Evolutionary conservation across 2,113 vertebrate genomes (phyloP), one percentile per base, ranked within the genome.

Genomic region (Seriola rivoliana): DNA sequence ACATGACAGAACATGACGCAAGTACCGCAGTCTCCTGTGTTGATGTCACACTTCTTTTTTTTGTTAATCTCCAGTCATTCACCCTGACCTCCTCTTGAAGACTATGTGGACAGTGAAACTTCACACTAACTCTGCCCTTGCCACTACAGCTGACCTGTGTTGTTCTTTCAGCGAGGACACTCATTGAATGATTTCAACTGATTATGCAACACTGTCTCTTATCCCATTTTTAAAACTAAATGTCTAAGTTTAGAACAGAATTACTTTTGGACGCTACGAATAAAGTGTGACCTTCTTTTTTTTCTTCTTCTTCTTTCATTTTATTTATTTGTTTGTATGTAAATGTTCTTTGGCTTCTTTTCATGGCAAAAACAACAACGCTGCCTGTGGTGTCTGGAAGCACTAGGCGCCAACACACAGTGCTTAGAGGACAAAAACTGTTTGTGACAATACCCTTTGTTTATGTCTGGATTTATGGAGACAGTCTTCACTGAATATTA

Each of bases 381-480:
- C 40, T 42, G 34, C 57, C 23, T 44, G 42, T 25, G 32, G 42
- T 19, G 70, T 36, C 55, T 68, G 63, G 44, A 68, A 75, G 71
- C 64, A 25, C 42, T 58, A 3, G 70, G 59, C 59, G 42, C 11
- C 57, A 42, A 64, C 59, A 52, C 68, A 21, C 67, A 40, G 12
- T 6, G 13, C 29, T 36, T 29, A 16, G 68, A 64, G 68, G 42
- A 48, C 50, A 63, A 69, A 66, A 60, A 52, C n/a, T 6, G 12
- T 69, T 42, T 68, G 14, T 54, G 57, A 63, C 36, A 75, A 75
- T 44, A 44, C 36, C 46, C 36, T 36, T 81, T 81, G 36, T 70
- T 70, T 75, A 23, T 55, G 36, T 46, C 57, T 62, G 19, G 23
- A 62, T 75, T 75, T 14, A 46, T 23, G 44, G n/a, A 25, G 64